Evolutionary conservation across 2,888 invertebrate species (phyloP), one percentile per base, ranked within the genome.

Genomic region (Eupithecia exiguata): DNA sequence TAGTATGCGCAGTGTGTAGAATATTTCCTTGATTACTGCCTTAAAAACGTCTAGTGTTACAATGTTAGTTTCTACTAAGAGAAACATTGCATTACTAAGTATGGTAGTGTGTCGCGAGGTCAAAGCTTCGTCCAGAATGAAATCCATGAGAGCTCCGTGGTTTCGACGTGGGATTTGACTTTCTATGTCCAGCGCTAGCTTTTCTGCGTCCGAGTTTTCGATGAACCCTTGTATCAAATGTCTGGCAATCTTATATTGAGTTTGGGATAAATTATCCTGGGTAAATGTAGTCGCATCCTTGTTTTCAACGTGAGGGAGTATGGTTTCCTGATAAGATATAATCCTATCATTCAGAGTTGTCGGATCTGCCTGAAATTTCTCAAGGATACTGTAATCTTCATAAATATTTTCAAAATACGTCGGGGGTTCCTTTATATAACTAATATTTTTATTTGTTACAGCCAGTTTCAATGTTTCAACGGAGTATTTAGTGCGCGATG

Each of bases 361-460:
- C 2, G 92, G 91, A 79, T 93, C 93, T 69, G 90, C 85, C 79
- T 88, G 89, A 9, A 86, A 84, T 81, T 89, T 91, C 74, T 91
- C 93, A 38, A 93, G 82, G 58, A 91, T 87, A 75, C 91, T 92
- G 80, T 86, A 92, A 88, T 91, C 87, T 82, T 90, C 92, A 71
- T 85, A 87, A 14, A 91, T 82, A 81, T 87, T 89, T 69, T 49
- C 16, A 63, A 74, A 74, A 91, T 89, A 86, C 87, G 88, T 18
- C 30, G 94, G 94, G 69, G 92, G 93, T 78, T 93, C 83, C 83
- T 92, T 93, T 40, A 93, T 91, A 79, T 87, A 91, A 74, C 75
- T 89, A 71, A 92, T 83, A 83, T 88, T 92, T 90, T 92, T 90
- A 78, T 87, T 88, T 14, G 91, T 84, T 30, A 84, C 90, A 67